Evolutionary conservation across 2,113 vertebrate genomes (phyloP).

Genomic region (Isichthys henryi): DNA sequence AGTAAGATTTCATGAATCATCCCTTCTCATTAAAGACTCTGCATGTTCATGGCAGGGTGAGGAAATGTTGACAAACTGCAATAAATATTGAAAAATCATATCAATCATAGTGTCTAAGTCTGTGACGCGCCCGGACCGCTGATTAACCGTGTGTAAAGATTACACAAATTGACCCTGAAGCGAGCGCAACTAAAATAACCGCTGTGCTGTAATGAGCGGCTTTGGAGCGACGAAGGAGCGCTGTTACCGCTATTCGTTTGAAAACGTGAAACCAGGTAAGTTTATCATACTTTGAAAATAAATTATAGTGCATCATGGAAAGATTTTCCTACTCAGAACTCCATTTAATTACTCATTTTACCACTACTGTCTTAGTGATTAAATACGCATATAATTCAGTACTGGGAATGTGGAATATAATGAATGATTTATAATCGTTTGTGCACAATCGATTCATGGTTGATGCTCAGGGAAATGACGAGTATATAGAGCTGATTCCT

Average conservation of each 20-base stretch:
- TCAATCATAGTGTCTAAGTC: not conserved
- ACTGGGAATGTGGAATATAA: not conserved
- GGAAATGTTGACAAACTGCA: not conserved
- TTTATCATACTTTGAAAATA: not conserved
- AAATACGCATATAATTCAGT: not conserved
- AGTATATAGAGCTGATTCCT: not conserved
- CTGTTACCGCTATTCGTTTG: constrained; percentile 23
- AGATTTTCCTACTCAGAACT: not conserved
- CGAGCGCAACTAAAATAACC: constrained; percentile 56
- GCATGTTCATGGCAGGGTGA: not conserved
- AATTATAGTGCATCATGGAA: not conserved
- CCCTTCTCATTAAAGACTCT: not conserved
- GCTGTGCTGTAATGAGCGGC: constrained; percentile 44
- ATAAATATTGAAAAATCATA: not conserved
- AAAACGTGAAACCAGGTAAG: constrained; percentile 57
- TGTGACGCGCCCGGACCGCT: constrained; percentile 24
- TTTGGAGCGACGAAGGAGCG: constrained; percentile 39
- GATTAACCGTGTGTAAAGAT: constrained; percentile 76
- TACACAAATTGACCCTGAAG: constrained; percentile 77
- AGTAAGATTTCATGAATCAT: not conserved
- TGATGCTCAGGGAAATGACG: not conserved
- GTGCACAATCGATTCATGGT: not conserved
- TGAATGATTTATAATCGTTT: not conserved
- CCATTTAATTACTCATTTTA: not conserved
- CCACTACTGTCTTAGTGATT: not conserved